Evolutionary conservation across 1,140 invertebrate species (phyloP).

Genomic region (Bombyx mori): DNA sequence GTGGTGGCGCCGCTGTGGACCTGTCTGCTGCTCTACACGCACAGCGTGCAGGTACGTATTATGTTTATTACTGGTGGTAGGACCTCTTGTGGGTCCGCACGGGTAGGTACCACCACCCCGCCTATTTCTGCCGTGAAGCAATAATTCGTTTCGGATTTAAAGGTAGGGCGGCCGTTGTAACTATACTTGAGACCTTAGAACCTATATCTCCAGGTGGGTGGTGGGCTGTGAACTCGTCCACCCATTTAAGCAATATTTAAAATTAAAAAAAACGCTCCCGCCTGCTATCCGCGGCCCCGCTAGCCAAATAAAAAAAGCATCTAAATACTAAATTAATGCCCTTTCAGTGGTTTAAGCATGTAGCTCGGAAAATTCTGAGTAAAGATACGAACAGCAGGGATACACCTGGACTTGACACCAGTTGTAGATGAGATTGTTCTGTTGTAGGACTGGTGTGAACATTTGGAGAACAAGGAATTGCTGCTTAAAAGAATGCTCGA

Average conservation of each 20-base stretch:
- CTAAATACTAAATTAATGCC: no score
- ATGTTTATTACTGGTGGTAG: no score
- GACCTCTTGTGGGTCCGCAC: no score
- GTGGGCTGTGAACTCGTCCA: not conserved
- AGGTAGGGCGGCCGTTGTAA: no score
- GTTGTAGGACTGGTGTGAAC: slow-evolving; percentile 39
- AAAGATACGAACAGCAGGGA: not conserved
- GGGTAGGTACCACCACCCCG: no score
- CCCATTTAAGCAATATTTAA: not conserved
- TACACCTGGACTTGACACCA: not conserved
- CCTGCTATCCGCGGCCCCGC: no score
- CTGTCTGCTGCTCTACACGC: slow-evolving; percentile 28
- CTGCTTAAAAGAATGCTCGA: slow-evolving; percentile 36
- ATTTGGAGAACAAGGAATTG: slow-evolving; percentile 39
- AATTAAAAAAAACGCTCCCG: no score
- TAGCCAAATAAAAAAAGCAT: no score
- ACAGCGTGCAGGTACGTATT: slow-evolving; percentile 16
- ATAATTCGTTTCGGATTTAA: no score
- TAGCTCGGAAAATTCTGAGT: not conserved
- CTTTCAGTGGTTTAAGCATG: no score
- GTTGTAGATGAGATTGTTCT: not conserved
- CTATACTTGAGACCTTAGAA: no score
- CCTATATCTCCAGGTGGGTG: not conserved
- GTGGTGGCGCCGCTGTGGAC: slow-evolving; percentile 26
- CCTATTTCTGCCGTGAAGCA: no score